A percentile compares a stretch with the other conserved stretches of the same genome.
Conservation (phyloP, 2,797 vertebrate species). For the Alosa sapidissima region DNA sequence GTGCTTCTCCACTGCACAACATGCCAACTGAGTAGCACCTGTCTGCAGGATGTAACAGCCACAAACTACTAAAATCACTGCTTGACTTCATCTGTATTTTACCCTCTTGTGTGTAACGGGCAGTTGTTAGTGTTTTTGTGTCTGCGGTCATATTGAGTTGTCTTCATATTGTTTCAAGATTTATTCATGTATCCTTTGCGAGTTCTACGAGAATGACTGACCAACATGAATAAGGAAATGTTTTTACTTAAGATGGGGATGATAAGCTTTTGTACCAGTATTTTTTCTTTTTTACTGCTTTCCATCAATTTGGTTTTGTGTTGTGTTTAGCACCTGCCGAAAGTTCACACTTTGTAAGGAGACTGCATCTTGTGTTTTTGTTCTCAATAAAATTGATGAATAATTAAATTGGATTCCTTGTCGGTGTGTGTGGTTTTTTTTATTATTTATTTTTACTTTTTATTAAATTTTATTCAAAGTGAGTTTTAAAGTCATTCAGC, state of each 20-base stretch:
- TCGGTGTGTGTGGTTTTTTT: neutral
- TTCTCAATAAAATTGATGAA: constrained; percentile 37
- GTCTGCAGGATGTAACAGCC: neutral
- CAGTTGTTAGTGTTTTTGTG: constrained; percentile 18
- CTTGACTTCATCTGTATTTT: constrained; percentile 9
- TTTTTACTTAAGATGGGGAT: constrained; percentile 37
- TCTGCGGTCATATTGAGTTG: constrained; percentile 35
- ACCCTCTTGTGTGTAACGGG: constrained; percentile 15
- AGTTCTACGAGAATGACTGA: constrained; percentile 32
- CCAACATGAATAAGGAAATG: constrained; percentile 30
- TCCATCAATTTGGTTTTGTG: constrained; percentile 24
- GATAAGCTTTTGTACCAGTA: constrained; percentile 38
- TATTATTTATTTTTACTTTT: too few relatives aligned
- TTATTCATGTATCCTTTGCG: constrained; percentile 19
- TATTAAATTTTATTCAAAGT: too few relatives aligned
- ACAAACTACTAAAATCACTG: constrained; percentile 14
- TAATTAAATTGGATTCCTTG: neutral
- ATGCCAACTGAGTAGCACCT: constrained; percentile 77
- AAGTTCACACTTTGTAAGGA: constrained; percentile 32
- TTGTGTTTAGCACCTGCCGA: constrained; percentile 32
- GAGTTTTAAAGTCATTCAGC: too few relatives aligned
- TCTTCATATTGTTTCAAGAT: constrained; percentile 38
- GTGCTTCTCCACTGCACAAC: constrained; percentile 92
- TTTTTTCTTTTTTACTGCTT: constrained; percentile 30
- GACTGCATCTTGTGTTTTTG: constrained; percentile 36